Conservation (phyloP, 2,797 vertebrate genomes). For the Tokudaia tokunoshimensis region DNA sequence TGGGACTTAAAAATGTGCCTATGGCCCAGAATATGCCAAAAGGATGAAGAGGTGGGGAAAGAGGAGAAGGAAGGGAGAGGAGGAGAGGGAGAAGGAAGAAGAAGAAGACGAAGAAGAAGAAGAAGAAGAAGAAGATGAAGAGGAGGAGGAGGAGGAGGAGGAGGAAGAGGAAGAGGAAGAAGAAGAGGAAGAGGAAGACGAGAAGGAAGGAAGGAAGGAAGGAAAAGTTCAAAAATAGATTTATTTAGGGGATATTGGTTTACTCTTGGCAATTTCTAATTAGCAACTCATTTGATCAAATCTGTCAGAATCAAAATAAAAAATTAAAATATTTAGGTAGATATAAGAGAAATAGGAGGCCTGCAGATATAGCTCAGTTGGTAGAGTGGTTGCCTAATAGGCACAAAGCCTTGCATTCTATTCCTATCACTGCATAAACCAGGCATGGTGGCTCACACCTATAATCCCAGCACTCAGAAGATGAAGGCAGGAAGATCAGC, state of each 20-base stretch:
- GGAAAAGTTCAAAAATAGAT: not conserved
- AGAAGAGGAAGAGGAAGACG: rapidly evolving
- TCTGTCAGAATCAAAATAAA: constrained; percentile 49
- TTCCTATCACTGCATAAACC: not conserved
- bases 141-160: no score
- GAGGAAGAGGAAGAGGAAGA: not conserved
- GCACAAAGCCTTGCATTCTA: not conserved
- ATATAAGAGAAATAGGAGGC: not conserved
- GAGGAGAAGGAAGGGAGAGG: no score
- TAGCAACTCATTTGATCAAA: constrained; percentile 5
- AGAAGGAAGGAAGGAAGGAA: no score
- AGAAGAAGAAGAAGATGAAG: rapidly evolving
- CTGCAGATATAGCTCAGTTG: not conserved
- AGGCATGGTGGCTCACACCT: not conserved
- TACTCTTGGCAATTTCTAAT: constrained; percentile 36
- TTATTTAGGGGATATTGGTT: constrained; percentile 25
- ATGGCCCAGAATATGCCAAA: not conserved
- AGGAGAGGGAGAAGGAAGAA: rapidly evolving
- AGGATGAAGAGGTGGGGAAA: rapidly evolving
- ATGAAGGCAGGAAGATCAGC: not conserved
- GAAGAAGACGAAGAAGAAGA: no score
- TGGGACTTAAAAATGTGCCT: constrained; percentile 20
- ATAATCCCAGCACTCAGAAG: not conserved
- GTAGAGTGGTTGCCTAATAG: not conserved
- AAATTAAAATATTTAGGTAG: not conserved